Base-by-base conservation (phyloP, 2,797 vertebrate genomes). In the Iguana delicatissima region DNA sequence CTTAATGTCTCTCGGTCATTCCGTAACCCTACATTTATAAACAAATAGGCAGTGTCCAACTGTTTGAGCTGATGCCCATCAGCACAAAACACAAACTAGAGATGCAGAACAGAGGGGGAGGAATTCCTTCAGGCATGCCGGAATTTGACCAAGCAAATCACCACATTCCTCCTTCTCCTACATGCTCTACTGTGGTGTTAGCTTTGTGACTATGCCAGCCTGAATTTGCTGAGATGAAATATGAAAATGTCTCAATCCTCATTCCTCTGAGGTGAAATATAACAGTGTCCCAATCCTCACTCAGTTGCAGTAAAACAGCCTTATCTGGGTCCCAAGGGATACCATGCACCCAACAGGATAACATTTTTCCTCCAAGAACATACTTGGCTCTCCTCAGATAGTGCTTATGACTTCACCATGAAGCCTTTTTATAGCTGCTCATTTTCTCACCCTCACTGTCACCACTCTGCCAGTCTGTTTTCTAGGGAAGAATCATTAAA, bases 201-300 rank as follows among this genome's bases (percentile, higher is more conserved):
- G 62, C 80, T 93, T 92, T 93, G 92, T 0, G 81, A 92, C 77
- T 80, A 50, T n/a, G 86, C 89, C 93, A 94, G 94, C 89, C 87
- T 69, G 67, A 69, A 69, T 69, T 32, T 69, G 64, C 26, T 69
- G 86, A 96, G 77, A 85, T 88, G 93, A 93, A 95, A 89, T 0
- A 42, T 32, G 0, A 88, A 6, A 18, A 59, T 67, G 94, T 93
- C 94, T 92, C 94, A 91, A 91, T 0, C 18, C 0, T 92, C 86
- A 29, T 74, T 88, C 93, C 67, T 29, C 29, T 69, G 85, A 96
- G 80, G 84, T 88, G 93, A 93, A 95, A 90, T 0, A 42, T 24
- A 0, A 88, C 3, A 26, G 55, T 67, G 94, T 93, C 94, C 92
- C 94, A 91, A 91, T 0, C 14, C 0, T 92, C 86, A 26, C 72